Percentiles rank a stretch among this genome's conserved stretches.
phyloP scores from a whole-genome alignment of 2,888 invertebrate genomes.

The Parapristionchus giblindavisi region DNA sequence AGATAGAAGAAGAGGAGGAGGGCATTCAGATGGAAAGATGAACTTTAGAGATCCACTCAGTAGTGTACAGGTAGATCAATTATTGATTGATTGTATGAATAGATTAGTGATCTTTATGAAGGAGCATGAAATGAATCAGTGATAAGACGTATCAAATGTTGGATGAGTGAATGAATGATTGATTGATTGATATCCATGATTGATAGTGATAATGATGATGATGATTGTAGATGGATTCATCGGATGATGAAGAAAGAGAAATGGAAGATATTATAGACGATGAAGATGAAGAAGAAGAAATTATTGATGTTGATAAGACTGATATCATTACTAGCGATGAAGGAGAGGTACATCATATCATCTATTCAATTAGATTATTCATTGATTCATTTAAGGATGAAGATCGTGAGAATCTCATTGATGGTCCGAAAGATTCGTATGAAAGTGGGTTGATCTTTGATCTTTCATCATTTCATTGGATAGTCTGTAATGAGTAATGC shows the following conservation, averaged over 20 bases:
- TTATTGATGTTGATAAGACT: conserved; percentile 2
- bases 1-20: not conserved
- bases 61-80: too few species aligned
- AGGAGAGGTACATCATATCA: conserved; percentile 23
- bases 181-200: not conserved
- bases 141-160: not conserved
- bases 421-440: conserved; percentile 4
- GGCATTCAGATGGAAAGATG: too few species aligned
- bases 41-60: too few species aligned
- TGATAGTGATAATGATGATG: not conserved
- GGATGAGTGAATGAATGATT: not conserved
- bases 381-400: conserved; percentile 5
- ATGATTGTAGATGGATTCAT: not conserved
- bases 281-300: conserved; percentile 17
- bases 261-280: not conserved
- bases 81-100: not conserved
- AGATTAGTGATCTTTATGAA: not conserved
- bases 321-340: not conserved
- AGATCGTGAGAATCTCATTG: not conserved
- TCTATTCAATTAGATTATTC: too few species aligned
- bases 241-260: not conserved
- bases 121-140: not conserved
- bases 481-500: not conserved
- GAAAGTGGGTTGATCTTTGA: conserved; percentile 7
- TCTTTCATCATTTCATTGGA: not conserved